These are phyloP conservation scores for Poliocrania exsul DNA, from an alignment of 2,797 vertebrate species.

Conservation along the genomic window DNA sequence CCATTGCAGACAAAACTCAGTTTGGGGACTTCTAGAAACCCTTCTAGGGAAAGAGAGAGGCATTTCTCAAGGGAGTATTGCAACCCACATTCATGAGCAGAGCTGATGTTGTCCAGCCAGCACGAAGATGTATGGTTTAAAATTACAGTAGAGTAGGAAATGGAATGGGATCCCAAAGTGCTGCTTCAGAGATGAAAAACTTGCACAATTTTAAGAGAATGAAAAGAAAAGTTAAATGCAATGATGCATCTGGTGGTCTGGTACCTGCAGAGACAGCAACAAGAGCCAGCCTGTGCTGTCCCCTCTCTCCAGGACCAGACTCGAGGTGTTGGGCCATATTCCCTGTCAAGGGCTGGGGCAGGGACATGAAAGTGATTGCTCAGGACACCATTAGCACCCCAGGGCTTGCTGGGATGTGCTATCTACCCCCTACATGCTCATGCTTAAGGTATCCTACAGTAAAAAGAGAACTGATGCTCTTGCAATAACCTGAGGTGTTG, in stretches of 20 bases:
- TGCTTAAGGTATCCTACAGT: not conserved
- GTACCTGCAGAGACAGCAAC: not conserved
- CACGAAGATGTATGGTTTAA: fast-evolving
- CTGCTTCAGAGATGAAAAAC: not conserved
- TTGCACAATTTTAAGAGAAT: not conserved
- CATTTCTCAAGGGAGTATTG: not conserved
- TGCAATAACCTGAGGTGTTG: not conserved
- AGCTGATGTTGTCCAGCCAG: not conserved
- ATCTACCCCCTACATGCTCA: not conserved
- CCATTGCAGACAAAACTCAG: not conserved
- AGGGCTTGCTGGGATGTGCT: not conserved
- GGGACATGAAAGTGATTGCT: not conserved
- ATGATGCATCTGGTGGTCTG: not conserved
- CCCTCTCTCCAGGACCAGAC: not conserved
- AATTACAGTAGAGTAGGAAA: not conserved
- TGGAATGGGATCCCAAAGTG: not conserved
- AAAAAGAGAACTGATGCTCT: not conserved
- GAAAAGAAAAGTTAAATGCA: not conserved
- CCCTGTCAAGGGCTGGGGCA: not conserved
- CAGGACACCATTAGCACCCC: not conserved
- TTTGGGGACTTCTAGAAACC: not conserved
- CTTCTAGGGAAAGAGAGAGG: not conserved
- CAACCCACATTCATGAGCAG: not conserved
- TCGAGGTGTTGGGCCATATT: no score
- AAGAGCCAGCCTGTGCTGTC: not conserved